Evolutionary conservation across 2,797 vertebrate genomes (phyloP).

Genomic region (Eleutherodactylus coqui): DNA sequence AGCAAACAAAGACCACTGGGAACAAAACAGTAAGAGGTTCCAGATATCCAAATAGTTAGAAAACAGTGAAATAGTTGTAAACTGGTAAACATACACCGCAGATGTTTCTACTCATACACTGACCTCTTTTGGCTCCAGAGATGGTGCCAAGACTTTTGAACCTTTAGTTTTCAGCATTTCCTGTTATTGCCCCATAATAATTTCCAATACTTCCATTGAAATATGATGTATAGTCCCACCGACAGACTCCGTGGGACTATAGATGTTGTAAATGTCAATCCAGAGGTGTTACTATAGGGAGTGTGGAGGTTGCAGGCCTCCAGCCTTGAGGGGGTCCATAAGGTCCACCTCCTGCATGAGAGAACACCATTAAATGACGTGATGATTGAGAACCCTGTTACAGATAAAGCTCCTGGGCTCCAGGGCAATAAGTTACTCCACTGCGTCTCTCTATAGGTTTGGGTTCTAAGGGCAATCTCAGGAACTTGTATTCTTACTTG

Average conservation of each 20-base stretch:
- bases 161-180: background rate
- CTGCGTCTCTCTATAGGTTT: no score
- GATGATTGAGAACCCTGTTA: no score
- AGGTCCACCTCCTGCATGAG: no score
- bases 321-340: no score
- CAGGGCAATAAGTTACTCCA: no score
- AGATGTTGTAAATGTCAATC: no score
- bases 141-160: background rate
- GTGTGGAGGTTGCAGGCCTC: no score
- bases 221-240: background rate
- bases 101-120: conserved; percentile 7
- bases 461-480: no score
- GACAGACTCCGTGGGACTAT: background rate
- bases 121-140: background rate
- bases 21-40: background rate
- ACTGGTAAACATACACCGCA: background rate
- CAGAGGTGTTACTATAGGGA: no score
- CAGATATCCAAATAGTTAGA: background rate
- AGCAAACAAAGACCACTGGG: background rate
- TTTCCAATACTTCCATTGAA: background rate
- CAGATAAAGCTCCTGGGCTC: no score
- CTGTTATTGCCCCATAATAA: background rate
- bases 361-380: no score
- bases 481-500: no score
- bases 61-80: background rate